phyloP scores from a whole-genome alignment of 2,113 vertebrate genomes.

The Rhizomys pruinosus region DNA sequence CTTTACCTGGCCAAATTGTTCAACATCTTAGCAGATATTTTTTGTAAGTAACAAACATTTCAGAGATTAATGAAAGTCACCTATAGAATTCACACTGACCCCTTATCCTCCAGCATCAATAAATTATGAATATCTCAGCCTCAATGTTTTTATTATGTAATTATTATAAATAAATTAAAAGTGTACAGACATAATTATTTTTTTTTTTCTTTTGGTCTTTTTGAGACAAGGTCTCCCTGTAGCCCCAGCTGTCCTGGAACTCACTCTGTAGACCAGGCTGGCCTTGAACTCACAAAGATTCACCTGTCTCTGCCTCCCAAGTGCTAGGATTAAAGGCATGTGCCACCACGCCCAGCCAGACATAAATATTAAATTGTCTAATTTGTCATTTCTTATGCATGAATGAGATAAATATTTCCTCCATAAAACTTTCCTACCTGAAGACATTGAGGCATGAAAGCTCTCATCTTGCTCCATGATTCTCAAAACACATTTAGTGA shows the following conservation, averaged over 20 bases:
- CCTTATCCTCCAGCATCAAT: neutral
- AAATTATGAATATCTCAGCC: neutral
- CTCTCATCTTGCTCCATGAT: neutral
- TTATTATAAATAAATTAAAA: neutral
- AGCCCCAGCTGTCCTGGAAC: no score
- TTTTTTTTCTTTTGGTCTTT: no score
- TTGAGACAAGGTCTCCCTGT: no score
- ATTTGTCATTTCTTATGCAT: neutral
- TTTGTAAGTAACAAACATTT: neutral
- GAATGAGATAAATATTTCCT: slow-evolving; percentile 28
- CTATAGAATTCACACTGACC: neutral
- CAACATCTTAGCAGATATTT: neutral
- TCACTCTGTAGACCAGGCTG: no score
- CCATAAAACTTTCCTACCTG: neutral
- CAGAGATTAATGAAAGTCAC: neutral
- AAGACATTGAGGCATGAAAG: neutral
- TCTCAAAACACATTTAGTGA: slow-evolving; percentile 17
- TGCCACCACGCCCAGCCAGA: no score
- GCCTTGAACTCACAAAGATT: no score
- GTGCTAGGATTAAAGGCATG: no score
- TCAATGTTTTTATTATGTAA: slow-evolving; percentile 12
- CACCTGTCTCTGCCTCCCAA: no score
- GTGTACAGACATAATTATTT: neutral
- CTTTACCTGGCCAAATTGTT: neutral
- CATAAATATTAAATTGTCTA: no score